Base-by-base conservation (phyloP, 2,113 vertebrate species). In the Panthera uncia region DNA sequence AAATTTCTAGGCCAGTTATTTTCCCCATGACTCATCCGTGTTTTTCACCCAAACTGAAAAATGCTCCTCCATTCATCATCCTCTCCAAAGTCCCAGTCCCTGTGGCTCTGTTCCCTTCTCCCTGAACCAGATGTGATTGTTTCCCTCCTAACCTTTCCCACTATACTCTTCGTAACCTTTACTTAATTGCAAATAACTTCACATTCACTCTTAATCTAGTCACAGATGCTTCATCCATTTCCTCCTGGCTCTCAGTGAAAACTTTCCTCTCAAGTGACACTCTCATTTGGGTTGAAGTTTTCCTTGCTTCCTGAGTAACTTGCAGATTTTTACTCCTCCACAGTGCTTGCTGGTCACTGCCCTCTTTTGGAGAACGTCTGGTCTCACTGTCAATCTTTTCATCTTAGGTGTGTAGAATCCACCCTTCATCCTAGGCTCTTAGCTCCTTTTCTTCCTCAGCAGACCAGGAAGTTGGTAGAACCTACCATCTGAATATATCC, bases 1-100 rank as follows among this genome's bases (percentile, higher is more conserved):
- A 91, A 78, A 94, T 97, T 97, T 96, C 87, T 92, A 85, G 83
- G 36, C 71, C 63, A 25, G 16, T 79, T 84, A 48, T 86, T 96
- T 94, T 31, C 79, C 19, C 27, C 45, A 63, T 89, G 78, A 41
- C 25, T 95, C 16, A 61, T 55, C 23, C 31, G 25, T 25, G 10
- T 25, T 95, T 96, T 88, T 66, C 25, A 55, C 81, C 55, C 52
- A 76, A 68, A 33, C 36, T 15, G 16, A 61, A 69, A 78, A 86
- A 86, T 21, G 4, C 61, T n/a, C 27, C 69, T 88, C 45, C 13
- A 45, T 14, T 91, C 18, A 57, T 18, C 50, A 13, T 14, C 41
- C 25, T 91, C 27, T 78, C 15, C 29, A 15, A 61, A 71, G 41
- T 79, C 33, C 65, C 89, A 74, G 13, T 12, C 11, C 19, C 12